Evolutionary conservation across 2,888 invertebrate genomes (phyloP).

Genomic region (Meta bourneti): DNA sequence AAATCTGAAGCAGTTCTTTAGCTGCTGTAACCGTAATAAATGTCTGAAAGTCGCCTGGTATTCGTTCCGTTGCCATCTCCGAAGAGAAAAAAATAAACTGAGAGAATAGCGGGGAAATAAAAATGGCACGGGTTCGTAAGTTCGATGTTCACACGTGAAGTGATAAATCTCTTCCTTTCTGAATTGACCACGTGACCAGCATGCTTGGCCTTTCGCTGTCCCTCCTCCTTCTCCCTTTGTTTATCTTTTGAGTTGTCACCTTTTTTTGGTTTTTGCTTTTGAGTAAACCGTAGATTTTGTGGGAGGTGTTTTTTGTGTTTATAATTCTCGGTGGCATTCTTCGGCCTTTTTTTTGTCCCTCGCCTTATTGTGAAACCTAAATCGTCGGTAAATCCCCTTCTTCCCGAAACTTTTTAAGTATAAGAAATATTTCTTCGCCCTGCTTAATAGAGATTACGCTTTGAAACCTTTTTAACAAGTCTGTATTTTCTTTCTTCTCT

Average conservation of each 20-base stretch:
- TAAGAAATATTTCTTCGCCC: too few relatives aligned
- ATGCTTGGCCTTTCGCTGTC: constrained; percentile 22
- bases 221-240: constrained; percentile 1
- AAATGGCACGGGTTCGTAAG: constrained; percentile 43
- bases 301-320: not conserved
- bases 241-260: constrained; percentile 26
- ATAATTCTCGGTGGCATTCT: not conserved
- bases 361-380: not conserved
- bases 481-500: too few relatives aligned
- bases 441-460: too few relatives aligned
- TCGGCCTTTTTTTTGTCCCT: not conserved
- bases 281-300: not conserved
- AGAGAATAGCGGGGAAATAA: constrained; percentile 37
- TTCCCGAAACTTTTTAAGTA: not conserved
- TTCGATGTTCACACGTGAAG: constrained; percentile 71
- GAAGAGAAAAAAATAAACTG: not conserved
- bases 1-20: constrained; percentile 8
- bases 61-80: not conserved
- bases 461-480: too few relatives aligned
- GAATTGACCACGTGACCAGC: constrained; percentile 68
- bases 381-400: not conserved
- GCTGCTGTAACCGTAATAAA: constrained; percentile 27
- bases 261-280: constrained; percentile 7
- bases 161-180: constrained; percentile 67
- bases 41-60: constrained; percentile 30